Conservation (phyloP, 2,797 vertebrate genomes). For the Lepilemur ruficaudatus region DNA sequence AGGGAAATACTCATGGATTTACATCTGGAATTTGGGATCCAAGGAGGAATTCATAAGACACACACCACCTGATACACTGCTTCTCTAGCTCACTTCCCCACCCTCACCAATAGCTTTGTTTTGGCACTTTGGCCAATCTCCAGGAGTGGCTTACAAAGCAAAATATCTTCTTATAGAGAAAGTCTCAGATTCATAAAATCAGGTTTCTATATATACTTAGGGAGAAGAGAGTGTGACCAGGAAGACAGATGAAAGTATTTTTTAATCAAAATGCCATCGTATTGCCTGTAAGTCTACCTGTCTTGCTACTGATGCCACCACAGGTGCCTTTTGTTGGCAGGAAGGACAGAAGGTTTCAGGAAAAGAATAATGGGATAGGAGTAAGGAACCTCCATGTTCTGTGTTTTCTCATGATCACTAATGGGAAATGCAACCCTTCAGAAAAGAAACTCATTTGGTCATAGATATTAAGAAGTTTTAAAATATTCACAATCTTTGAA, state of each 20-base stretch:
- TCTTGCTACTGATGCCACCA: neutral
- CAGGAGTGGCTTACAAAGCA: neutral
- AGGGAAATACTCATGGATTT: neutral
- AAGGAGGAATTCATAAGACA: neutral
- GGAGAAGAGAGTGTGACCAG: neutral
- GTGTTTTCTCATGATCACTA: neutral
- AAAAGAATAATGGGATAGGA: neutral
- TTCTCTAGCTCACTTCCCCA: neutral
- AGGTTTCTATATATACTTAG: neutral
- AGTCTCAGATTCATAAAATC: neutral
- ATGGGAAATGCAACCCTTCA: neutral
- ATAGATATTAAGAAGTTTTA: neutral
- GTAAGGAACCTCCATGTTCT: neutral
- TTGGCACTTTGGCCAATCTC: neutral
- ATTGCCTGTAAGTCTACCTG: neutral
- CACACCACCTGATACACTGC: neutral
- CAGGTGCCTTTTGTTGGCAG: neutral
- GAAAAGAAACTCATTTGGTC: neutral
- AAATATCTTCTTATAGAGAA: neutral
- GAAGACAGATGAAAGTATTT: neutral
- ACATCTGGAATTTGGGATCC: neutral
- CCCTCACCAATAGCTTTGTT: neutral
- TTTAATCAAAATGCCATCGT: neutral
- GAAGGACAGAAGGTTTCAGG: neutral
- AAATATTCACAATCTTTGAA: slow-evolving; percentile 21